These are phyloP conservation scores for Heliconius congener DNA, from an alignment of 1,140 invertebrate genomes.

Conservation along the genomic window DNA sequence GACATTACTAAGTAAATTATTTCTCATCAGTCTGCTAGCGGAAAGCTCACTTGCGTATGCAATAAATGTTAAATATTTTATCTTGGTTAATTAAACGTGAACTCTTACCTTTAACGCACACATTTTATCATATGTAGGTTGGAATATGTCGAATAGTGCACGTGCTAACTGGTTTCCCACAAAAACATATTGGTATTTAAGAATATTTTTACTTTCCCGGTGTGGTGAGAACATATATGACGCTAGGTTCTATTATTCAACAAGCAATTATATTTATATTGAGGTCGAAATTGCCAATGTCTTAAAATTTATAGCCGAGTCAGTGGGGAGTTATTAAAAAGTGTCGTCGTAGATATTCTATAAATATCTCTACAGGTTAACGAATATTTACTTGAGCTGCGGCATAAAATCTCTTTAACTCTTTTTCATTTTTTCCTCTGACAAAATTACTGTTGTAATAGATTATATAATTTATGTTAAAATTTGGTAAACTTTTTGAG, in stretches of 20 bases:
- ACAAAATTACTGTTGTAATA: too few species aligned
- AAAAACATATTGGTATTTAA: too few species aligned
- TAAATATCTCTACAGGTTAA: not conserved
- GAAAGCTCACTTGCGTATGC: constrained; percentile 18
- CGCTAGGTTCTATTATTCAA: too few species aligned
- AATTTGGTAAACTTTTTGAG: too few species aligned
- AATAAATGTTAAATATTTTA: constrained; percentile 18
- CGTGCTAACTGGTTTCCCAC: too few species aligned
- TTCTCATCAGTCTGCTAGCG: constrained; percentile 11
- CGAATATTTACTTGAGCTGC: too few species aligned
- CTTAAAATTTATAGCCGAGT: not conserved
- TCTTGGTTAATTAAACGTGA: constrained; percentile 22
- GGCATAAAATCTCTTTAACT: too few species aligned
- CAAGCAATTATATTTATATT: not conserved
- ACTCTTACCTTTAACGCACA: not conserved
- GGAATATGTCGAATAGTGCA: too few species aligned
- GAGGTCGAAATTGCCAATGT: not conserved
- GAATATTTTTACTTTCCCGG: too few species aligned
- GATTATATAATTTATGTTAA: too few species aligned
- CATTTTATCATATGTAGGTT: not conserved
- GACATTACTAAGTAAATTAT: constrained; percentile 21
- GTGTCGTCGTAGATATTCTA: not conserved
- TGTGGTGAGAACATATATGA: too few species aligned
- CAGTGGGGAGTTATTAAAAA: not conserved
- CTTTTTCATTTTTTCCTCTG: too few species aligned